phyloP scores from a whole-genome alignment of 1,140 invertebrate genomes.

The Eupristina koningsbergeri region DNA sequence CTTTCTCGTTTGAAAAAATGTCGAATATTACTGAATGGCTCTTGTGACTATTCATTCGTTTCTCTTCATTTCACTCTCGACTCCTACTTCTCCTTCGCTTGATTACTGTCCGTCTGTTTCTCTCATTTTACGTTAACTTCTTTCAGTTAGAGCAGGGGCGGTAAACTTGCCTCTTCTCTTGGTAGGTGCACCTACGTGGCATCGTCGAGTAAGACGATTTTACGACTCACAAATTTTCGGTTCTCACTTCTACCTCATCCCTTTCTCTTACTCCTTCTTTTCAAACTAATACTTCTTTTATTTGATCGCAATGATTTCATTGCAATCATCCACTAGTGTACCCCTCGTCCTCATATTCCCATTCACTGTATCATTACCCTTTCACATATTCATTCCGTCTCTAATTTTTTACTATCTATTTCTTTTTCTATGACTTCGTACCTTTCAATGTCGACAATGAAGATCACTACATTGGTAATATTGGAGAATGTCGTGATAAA shows the following conservation, averaged over 20 bases:
- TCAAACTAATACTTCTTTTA: slow-evolving; percentile 69
- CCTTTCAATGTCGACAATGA: slow-evolving; percentile 35
- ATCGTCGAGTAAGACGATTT: slow-evolving; percentile 60
- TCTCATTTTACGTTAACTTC: too few species aligned
- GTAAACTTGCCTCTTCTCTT: slow-evolving; percentile 13
- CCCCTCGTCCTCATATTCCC: slow-evolving; percentile 37
- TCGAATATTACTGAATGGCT: slow-evolving; percentile 47
- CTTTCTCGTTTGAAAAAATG: slow-evolving; percentile 49
- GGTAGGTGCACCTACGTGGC: slow-evolving; percentile 36
- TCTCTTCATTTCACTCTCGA: slow-evolving; percentile 31
- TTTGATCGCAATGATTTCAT: slow-evolving; percentile 72
- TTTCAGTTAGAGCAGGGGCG: slow-evolving; percentile 53
- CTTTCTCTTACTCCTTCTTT: not conserved
- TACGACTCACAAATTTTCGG: slow-evolving; percentile 71
- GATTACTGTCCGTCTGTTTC: too few species aligned
- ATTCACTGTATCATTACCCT: not conserved
- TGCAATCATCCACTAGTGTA: slow-evolving; percentile 64
- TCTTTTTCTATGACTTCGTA: slow-evolving; percentile 42
- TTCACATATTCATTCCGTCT: slow-evolving; percentile 38
- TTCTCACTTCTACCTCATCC: not conserved
- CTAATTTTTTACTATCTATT: slow-evolving; percentile 14
- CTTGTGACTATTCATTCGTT: slow-evolving; percentile 59
- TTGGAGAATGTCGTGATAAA: slow-evolving; percentile 64
- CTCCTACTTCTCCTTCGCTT: slow-evolving; percentile 1
- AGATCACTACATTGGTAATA: slow-evolving; percentile 66